phyloP scores from a whole-genome alignment of 2,113 vertebrate species.

The Campylomormyrus numenius region DNA sequence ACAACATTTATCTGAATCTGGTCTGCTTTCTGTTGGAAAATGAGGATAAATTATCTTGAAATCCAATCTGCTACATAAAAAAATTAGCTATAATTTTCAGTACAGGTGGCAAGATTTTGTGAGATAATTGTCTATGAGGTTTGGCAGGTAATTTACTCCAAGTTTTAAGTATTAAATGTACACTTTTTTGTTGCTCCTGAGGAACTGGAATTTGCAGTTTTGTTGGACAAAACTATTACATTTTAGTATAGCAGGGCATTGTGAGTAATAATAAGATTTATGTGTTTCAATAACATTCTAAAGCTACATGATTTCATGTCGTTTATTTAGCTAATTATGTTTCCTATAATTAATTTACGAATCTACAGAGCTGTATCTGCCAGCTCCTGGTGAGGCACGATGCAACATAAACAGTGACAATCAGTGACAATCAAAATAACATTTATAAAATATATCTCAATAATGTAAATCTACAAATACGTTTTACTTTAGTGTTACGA shows the following conservation, averaged over 20 bases:
- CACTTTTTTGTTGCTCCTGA: not conserved
- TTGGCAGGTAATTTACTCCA: not conserved
- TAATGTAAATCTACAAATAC: not conserved
- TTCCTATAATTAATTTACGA: not conserved
- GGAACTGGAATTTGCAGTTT: not conserved
- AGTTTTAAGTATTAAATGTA: not conserved
- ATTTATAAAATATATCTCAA: not conserved
- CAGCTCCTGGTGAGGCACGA: not conserved
- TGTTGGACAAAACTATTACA: not conserved
- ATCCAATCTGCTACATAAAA: not conserved
- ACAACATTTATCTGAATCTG: not conserved
- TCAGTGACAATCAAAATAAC: not conserved
- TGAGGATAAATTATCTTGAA: not conserved
- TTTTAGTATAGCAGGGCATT: not conserved
- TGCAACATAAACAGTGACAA: not conserved
- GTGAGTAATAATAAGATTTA: not conserved
- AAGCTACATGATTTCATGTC: not conserved
- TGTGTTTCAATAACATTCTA: not conserved
- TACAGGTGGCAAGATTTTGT: not conserved
- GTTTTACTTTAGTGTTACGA: not conserved
- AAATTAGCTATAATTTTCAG: not conserved
- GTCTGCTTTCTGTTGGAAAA: constrained; percentile 3
- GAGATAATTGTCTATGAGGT: not conserved
- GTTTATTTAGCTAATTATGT: not conserved
- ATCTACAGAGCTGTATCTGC: not conserved